These are phyloP conservation scores for Dusona sp. DNA, from an alignment of 2,888 invertebrate genomes.

Conservation along the genomic window DNA sequence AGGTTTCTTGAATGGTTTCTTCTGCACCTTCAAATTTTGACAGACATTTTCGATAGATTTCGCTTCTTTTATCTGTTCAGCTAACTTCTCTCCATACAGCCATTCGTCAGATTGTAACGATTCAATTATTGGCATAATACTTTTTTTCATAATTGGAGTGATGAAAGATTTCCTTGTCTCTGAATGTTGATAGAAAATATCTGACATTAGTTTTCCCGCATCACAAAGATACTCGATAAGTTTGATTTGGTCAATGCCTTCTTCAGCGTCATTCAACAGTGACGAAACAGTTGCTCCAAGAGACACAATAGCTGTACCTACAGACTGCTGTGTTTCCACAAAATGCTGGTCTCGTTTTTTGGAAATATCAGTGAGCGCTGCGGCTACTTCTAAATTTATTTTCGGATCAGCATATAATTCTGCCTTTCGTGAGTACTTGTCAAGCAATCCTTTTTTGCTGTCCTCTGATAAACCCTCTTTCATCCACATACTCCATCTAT, in stretches of 20 bases:
- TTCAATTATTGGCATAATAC: constrained; percentile 54
- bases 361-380: constrained; percentile 46
- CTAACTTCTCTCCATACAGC: constrained; percentile 61
- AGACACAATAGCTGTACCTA: constrained; percentile 51
- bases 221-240: constrained; percentile 8
- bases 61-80: constrained; percentile 65
- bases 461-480: too few relatives aligned
- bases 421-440: neutral
- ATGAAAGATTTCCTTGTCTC: constrained; percentile 22
- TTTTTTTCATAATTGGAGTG: constrained; percentile 40
- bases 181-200: constrained; percentile 21
- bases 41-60: constrained; percentile 64
- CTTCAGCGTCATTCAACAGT: constrained; percentile 43
- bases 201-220: neutral
- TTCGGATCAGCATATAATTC: constrained; percentile 46
- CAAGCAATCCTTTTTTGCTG: too few relatives aligned
- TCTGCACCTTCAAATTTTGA: constrained; percentile 46
- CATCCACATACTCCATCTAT: too few relatives aligned
- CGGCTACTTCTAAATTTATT: constrained; percentile 46
- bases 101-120: constrained; percentile 39
- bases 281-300: constrained; percentile 49
- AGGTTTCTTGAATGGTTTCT: constrained; percentile 23
- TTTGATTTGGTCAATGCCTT: constrained; percentile 37
- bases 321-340: constrained; percentile 35
- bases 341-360: constrained; percentile 43